Evolutionary conservation across 2,888 invertebrate species (phyloP).

Genomic region (Pheosia tremula): DNA sequence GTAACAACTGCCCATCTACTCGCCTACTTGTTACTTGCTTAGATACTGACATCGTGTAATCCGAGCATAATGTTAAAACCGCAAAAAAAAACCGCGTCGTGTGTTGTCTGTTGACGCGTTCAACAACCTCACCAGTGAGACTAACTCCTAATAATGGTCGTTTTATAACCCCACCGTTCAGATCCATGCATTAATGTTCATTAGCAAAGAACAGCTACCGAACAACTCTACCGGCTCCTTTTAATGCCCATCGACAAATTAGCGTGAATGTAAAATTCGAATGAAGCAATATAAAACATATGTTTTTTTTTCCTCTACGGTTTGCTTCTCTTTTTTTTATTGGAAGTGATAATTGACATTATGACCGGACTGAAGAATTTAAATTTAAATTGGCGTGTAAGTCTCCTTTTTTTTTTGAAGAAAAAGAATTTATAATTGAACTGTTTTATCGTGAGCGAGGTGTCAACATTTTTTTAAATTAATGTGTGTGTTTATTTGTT

Average conservation of each 20-base stretch:
- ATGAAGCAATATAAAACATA: constrained; percentile 75
- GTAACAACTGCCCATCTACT: no score
- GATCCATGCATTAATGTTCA: constrained; percentile 78
- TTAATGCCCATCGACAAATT: constrained; percentile 81
- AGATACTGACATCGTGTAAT: no score
- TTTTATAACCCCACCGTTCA: constrained; percentile 59
- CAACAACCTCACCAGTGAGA: neutral
- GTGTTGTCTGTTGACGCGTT: no score
- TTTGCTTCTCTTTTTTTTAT: constrained; percentile 73
- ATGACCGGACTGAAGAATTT: constrained; percentile 69
- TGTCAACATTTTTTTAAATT: constrained; percentile 3
- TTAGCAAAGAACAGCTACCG: constrained; percentile 80
- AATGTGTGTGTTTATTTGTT: neutral
- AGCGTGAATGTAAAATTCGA: constrained; percentile 82
- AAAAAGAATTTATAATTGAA: constrained; percentile 26
- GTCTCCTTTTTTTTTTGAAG: neutral
- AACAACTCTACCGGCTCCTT: constrained; percentile 79
- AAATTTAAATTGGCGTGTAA: constrained; percentile 69
- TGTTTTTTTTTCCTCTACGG: constrained; percentile 66
- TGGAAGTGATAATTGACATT: constrained; percentile 82
- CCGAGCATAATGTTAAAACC: no score
- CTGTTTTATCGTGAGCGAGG: constrained; percentile 18
- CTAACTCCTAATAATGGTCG: constrained; percentile 58
- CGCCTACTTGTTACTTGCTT: no score
- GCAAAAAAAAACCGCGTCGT: no score